phyloP scores from a whole-genome alignment of 2,888 invertebrate genomes.

The Hetaerina titia region DNA sequence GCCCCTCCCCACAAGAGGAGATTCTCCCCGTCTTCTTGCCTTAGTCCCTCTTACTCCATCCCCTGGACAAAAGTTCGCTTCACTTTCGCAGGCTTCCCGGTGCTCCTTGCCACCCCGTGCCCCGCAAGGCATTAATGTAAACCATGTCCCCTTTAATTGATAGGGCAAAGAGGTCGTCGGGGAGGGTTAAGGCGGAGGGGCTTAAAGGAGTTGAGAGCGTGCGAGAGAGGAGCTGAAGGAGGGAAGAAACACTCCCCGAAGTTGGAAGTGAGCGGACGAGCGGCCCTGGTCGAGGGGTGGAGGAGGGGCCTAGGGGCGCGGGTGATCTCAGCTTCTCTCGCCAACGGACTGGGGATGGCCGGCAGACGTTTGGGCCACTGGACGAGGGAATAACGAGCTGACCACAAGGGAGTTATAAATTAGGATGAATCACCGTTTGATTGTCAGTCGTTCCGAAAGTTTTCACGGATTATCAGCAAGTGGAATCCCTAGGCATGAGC shows the following conservation, averaged over 20 bases:
- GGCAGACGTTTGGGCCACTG: not conserved
- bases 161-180: slow-evolving; percentile 33
- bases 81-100: not conserved
- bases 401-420: not conserved
- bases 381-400: not conserved
- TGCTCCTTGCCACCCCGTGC: not conserved
- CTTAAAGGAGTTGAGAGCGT: not conserved
- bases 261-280: not conserved
- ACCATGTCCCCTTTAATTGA: slow-evolving; percentile 48
- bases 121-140: slow-evolving; percentile 43
- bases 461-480: not conserved
- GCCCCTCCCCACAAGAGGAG: not conserved
- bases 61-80: not conserved
- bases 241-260: not conserved
- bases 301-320: not conserved
- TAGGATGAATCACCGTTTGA: not conserved
- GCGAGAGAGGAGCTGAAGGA: too few species aligned
- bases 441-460: not conserved
- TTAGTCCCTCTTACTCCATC: not conserved
- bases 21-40: not conserved
- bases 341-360: not conserved
- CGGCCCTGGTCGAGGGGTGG: not conserved
- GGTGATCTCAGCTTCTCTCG: not conserved
- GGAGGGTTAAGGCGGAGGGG: not conserved
- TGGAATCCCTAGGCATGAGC: too few species aligned